Percentiles rank a stretch among this genome's conserved stretches.
These are phyloP conservation scores for Porites rus DNA, from an alignment of 92 coral and sea anemone genomes.

Conservation along the genomic window DNA sequence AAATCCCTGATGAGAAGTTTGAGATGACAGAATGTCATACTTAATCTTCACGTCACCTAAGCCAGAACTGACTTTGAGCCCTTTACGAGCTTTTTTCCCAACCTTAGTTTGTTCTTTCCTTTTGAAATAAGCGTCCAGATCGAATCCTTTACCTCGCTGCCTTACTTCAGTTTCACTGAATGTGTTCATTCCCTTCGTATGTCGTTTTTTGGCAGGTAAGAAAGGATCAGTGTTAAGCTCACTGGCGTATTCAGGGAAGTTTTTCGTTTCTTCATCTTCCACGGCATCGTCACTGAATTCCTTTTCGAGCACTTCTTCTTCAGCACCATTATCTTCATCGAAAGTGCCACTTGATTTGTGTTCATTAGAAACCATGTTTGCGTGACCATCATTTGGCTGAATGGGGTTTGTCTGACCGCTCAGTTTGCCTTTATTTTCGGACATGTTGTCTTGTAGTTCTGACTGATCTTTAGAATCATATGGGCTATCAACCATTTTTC, in stretches of 20 bases:
- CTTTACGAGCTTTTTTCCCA: not conserved
- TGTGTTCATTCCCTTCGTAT: not conserved
- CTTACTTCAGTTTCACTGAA: not conserved
- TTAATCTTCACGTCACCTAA: slow-evolving; percentile 22
- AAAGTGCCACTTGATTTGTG: not conserved
- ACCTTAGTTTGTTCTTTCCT: not conserved
- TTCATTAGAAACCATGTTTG: not conserved
- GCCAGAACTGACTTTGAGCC: not conserved
- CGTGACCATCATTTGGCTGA: not conserved
- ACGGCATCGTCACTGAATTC: not conserved
- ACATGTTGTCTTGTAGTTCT: not conserved
- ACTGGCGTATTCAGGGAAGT: slow-evolving; percentile 31
- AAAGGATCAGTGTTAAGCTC: slow-evolving; percentile 21
- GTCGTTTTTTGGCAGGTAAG: slow-evolving; percentile 7
- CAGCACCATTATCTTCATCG: not conserved
- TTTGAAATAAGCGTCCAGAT: slow-evolving; percentile 8
- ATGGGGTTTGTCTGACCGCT: not conserved
- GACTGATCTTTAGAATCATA: not conserved
- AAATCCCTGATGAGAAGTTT: not conserved
- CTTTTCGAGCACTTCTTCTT: not conserved
- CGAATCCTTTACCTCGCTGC: slow-evolving; percentile 4
- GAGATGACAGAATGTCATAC: not conserved
- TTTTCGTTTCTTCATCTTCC: slow-evolving; percentile 17
- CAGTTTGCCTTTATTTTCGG: not conserved
- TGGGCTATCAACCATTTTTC: slow-evolving; percentile 25